phyloP scores from a whole-genome alignment of 2,797 vertebrate species.

The Podarcis siculus region DNA sequence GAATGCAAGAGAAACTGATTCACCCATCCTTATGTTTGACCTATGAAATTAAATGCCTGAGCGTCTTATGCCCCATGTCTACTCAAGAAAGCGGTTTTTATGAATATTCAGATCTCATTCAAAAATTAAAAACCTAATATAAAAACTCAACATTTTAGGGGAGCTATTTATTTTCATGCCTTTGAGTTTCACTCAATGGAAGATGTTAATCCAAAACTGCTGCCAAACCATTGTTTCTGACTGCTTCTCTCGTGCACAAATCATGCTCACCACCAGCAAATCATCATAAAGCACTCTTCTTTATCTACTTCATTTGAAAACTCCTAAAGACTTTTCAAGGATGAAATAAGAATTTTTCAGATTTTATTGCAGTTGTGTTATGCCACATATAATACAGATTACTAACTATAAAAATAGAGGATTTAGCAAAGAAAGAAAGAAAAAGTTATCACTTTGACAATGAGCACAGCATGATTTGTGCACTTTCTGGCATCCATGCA shows the following conservation, averaged over 20 bases:
- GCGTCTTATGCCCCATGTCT: neutral
- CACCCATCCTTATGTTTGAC: neutral
- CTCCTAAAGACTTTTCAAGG: constrained; percentile 13
- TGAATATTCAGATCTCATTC: too few relatives aligned
- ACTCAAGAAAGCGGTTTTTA: neutral
- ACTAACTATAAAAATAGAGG: neutral
- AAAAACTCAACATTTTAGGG: neutral
- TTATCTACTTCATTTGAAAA: constrained; percentile 21
- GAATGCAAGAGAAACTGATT: too few relatives aligned
- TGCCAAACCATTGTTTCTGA: neutral
- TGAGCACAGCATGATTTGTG: neutral
- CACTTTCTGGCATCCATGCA: neutral
- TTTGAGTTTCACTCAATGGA: neutral
- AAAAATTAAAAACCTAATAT: too few relatives aligned
- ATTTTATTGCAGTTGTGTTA: neutral
- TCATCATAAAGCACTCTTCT: neutral
- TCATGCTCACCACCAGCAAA: neutral
- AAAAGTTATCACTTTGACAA: neutral
- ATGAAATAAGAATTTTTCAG: neutral
- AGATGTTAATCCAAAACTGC: neutral
- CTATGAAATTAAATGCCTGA: neutral
- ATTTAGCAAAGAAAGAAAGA: neutral
- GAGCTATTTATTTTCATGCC: neutral
- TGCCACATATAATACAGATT: neutral
- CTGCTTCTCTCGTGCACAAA: fast-evolving